A percentile compares a stretch with the other conserved stretches of the same genome.
Conservation (phyloP, 1,140 invertebrate species). For the Araneus ventricosus region DNA sequence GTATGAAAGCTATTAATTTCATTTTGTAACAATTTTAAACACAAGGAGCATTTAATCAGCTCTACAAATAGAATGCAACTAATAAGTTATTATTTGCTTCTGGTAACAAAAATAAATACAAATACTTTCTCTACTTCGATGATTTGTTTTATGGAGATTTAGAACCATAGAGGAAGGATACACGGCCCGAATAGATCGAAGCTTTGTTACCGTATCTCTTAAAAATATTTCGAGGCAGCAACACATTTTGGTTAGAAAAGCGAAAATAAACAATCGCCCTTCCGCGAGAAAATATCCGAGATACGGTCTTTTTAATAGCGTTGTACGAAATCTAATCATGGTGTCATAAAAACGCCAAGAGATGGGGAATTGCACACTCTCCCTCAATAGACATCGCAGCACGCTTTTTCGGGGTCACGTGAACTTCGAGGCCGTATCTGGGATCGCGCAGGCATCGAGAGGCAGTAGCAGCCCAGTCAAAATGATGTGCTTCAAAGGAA, state of each 20-base stretch:
- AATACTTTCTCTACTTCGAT: not conserved
- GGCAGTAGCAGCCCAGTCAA: not conserved
- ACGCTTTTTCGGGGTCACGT: slow-evolving; percentile 2
- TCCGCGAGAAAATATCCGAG: not conserved
- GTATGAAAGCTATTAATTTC: too few relatives aligned
- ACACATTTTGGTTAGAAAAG: not conserved
- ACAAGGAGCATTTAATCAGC: too few relatives aligned
- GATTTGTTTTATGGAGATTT: not conserved
- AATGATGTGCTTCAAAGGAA: not conserved
- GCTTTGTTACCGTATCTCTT: too few relatives aligned
- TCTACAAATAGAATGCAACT: too few relatives aligned
- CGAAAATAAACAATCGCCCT: not conserved
- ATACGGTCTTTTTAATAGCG: not conserved
- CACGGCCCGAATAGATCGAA: too few relatives aligned
- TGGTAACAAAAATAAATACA: too few relatives aligned
- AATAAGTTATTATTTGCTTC: too few relatives aligned
- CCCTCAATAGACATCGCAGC: not conserved
- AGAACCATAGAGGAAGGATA: not conserved
- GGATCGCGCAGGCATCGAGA: not conserved
- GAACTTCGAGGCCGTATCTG: slow-evolving; percentile 15
- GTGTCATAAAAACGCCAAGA: not conserved
- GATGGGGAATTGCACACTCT: too few relatives aligned
- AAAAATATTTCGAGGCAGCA: too few relatives aligned
- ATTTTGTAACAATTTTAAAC: too few relatives aligned
- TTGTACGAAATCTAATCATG: not conserved